Evolutionary conservation across 2,797 vertebrate species (phyloP).

Genomic region (Enteromius radiatus): DNA sequence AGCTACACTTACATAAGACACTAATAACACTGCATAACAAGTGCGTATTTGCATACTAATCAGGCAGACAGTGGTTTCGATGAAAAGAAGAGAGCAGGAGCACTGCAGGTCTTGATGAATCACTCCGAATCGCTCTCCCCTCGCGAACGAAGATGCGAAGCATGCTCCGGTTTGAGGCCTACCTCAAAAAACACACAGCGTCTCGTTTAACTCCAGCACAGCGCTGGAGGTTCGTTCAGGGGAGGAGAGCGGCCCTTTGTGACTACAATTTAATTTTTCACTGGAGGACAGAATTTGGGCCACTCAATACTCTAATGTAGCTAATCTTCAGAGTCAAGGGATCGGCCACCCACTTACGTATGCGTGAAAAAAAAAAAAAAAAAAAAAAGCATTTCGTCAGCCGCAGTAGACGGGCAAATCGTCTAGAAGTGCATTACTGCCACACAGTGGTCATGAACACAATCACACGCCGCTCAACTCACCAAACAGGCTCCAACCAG

Average conservation of each 20-base stretch:
- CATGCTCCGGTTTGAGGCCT: slow-evolving; percentile 70
- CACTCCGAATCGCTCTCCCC: slow-evolving; percentile 60
- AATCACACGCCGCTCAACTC: slow-evolving; percentile 67
- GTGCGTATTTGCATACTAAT: slow-evolving; percentile 23
- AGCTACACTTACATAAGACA: slow-evolving; percentile 23
- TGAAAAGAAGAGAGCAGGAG: slow-evolving; percentile 16
- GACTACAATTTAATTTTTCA: slow-evolving; percentile 45
- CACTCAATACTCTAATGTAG: slow-evolving; percentile 55
- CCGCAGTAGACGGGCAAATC: not conserved
- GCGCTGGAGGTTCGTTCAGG: slow-evolving; percentile 36
- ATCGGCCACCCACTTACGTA: slow-evolving; percentile 36
- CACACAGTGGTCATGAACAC: slow-evolving; percentile 55
- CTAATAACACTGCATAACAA: slow-evolving; percentile 38
- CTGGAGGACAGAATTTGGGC: slow-evolving; percentile 56
- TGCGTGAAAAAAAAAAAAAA: slow-evolving; percentile 5
- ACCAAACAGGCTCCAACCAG: slow-evolving; percentile 97
- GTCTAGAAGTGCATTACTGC: slow-evolving; percentile 54
- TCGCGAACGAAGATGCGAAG: slow-evolving; percentile 72
- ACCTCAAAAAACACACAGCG: slow-evolving; percentile 66
- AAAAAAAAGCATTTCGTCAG: slow-evolving; percentile 31
- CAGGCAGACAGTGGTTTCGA: slow-evolving; percentile 5
- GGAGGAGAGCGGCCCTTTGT: slow-evolving; percentile 31
- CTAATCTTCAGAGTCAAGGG: slow-evolving; percentile 58
- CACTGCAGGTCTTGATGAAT: slow-evolving; percentile 34
- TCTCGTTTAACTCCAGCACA: slow-evolving; percentile 44